Conservation (phyloP, 2,888 invertebrate species). For the Synanthedon myopaeformis region DNA sequence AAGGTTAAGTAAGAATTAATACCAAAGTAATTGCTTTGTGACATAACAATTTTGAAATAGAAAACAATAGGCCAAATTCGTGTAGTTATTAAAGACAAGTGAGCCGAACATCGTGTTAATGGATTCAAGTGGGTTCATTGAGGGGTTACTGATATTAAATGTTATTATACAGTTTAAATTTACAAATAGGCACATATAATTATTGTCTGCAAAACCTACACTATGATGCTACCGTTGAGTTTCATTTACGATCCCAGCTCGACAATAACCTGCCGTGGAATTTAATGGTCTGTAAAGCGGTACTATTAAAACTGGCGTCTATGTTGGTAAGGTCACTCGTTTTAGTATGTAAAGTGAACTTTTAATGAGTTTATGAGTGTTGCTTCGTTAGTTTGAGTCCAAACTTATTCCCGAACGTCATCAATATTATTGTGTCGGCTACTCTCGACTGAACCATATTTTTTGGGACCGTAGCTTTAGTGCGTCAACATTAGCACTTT, state of each 20-base stretch:
- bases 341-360: constrained; percentile 53
- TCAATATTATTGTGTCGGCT: neutral
- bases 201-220: constrained; percentile 12
- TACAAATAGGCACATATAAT: constrained; percentile 3
- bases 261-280: constrained; percentile 54
- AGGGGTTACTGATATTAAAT: neutral
- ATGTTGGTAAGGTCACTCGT: constrained; percentile 52
- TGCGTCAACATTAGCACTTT: too few species aligned
- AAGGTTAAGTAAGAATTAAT: neutral
- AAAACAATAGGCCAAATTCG: neutral
- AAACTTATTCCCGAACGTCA: constrained; percentile 27
- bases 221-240: constrained; percentile 28
- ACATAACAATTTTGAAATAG: neutral
- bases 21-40: neutral
- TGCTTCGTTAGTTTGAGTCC: constrained; percentile 9
- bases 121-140: constrained; percentile 1
- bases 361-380: constrained; percentile 63
- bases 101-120: constrained; percentile 1
- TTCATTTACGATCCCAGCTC: constrained; percentile 57
- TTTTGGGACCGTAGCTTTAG: neutral
- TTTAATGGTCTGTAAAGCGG: constrained; percentile 59
- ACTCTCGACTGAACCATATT: neutral
- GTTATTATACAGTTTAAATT: neutral
- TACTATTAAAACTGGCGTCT: constrained; percentile 62
- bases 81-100: neutral